Evolutionary conservation across 2,888 invertebrate species (phyloP), one percentile per base, ranked within the genome.

Genomic region (Acutogordius australiensis): DNA sequence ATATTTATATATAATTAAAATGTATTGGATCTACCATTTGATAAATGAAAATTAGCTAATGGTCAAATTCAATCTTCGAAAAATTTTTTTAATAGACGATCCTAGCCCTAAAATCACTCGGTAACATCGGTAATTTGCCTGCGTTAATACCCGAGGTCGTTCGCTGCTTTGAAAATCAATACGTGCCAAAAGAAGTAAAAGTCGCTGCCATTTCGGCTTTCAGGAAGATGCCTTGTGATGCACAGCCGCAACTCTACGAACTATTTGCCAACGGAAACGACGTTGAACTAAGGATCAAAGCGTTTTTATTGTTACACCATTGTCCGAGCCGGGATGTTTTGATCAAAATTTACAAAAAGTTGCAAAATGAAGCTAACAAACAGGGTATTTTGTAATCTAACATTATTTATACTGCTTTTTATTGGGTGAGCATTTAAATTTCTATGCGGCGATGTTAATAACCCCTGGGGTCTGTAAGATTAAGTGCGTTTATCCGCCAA

Each of bases 291-390:
- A 8, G 51, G 23, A 26, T 23, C 51, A 51, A 51, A 23, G 51
- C 51, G 23, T 51, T 51, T 51, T 51, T 51, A 8, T 51, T 51
- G 26, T 26, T 51, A 4, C 8, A 51, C 26, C 8, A 51, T n/a
- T 51, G 51, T 26, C 51, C 51, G 23, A 51, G 23, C 26, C 51
- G 26, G 23, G 4, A 4, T 4, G 4, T 26, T 21, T 51, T 51
- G 26, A 51, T n/a, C 8, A 13, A 23, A 8, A 51, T 51, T n/a
- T 4, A 23, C n/a, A 8, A 23, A 8, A 23, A 4, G 8, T 26
- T 51, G 8, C 8, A 51, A 8, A 51, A 51, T 23, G 51, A 51
- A 23, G 51, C 51, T 21, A 51, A 51, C 51, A 51, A 51, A 51
- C 18, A 37, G 18, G 37, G 37, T 18, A 37, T 37, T 37, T 37